Base-by-base conservation (phyloP, 2,113 vertebrate species). In the Tyrannus savana region DNA sequence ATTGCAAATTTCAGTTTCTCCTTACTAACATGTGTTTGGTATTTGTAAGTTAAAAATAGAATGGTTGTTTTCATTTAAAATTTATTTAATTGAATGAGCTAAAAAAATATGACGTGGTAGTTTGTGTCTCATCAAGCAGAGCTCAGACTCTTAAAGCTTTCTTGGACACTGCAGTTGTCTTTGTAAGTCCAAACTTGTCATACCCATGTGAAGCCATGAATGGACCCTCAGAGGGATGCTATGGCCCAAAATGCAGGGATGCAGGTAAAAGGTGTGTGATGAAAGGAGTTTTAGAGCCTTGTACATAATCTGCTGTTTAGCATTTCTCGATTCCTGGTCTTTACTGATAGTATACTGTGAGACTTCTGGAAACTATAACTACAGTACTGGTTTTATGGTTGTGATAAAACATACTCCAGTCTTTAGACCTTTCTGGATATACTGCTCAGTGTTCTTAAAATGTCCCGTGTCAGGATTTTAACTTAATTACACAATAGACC, bases 151-250 rank as follows among this genome's bases (percentile, higher is more conserved):
- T 68, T 44, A 31, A 69, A 58, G 28, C 23, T 74, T 49, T 71
- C 50, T 69, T 80, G 66, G 37, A 19, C 11, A 5, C 46, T 39
- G 37, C 35, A 42, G 28, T 67, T 90, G 15, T 46, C 39, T 87
- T 77, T 35, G 8, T 78, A 33, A 75, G 72, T 75, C 31, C 62
- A 58, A 46, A 49, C 13, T 44, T 2, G 0, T n/a, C n/a, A 10
- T 71, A n/a, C 5, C 3, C 0, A 0, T 60, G 14, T 0, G 0
- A 66, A 84, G 14, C 39, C 6, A 9, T 92, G 71, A 39, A 17
- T 28, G 33, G 35, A 58, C 64, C 9, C 28, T 22, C 60, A 75
- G 23, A 12, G 27, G 22, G 21, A 12, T 76, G 39, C 42, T 71
- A 1, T 59, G 52, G 6, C 53, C n/a, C 39, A 30, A 17, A 86